Evolutionary conservation across 92 coral and sea anemone genomes (phyloP).

Genomic region (Porites divaricata): DNA sequence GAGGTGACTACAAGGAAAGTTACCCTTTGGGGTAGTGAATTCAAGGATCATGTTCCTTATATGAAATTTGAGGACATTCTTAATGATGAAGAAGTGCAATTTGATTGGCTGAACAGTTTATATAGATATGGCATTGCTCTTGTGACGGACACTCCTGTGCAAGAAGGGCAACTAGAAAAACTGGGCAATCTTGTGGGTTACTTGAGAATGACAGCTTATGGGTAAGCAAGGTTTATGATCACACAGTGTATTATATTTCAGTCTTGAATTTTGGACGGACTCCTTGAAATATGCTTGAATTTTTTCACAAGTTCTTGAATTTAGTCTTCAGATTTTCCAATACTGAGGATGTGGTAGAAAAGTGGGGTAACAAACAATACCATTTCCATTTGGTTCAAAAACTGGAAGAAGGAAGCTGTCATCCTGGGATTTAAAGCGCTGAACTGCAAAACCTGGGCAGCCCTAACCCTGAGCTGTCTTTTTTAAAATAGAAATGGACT

Average conservation of each 20-base stretch:
- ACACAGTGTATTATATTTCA: not conserved
- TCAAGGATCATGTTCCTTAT: conserved; percentile 61
- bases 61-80: conserved; percentile 67
- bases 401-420: no score
- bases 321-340: no score
- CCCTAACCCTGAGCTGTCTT: no score
- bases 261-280: no score
- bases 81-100: conserved; percentile 60
- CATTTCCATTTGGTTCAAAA: no score
- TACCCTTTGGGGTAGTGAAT: conserved; percentile 74
- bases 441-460: no score
- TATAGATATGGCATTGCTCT: conserved; percentile 72
- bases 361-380: no score
- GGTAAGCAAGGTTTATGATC: conserved; percentile 41
- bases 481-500: no score
- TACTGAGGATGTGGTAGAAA: no score
- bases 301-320: no score
- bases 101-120: conserved; percentile 70
- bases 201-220: conserved; percentile 73
- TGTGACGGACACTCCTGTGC: conserved; percentile 70
- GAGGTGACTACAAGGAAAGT: conserved; percentile 57
- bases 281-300: no score
- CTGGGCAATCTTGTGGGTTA: conserved; percentile 76
- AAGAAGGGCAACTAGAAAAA: conserved; percentile 75
- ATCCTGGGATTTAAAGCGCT: no score